Evolutionary conservation across 2,888 invertebrate species (phyloP).

Genomic region (Ennomos quercinarius): DNA sequence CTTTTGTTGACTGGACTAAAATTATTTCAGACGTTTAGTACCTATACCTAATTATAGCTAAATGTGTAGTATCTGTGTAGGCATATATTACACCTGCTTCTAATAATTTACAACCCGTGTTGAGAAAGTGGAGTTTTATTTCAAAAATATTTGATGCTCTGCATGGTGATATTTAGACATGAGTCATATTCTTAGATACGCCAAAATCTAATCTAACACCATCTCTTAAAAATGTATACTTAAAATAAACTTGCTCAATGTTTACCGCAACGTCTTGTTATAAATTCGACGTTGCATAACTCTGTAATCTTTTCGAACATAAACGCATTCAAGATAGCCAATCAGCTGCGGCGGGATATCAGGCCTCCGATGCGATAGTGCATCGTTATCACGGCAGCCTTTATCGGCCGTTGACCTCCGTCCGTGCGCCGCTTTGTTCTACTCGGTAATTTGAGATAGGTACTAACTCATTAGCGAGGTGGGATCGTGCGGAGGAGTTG

Average conservation of each 20-base stretch:
- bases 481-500: no score
- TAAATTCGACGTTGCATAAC: constrained; percentile 12
- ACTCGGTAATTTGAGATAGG: background rate
- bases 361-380: constrained; percentile 18
- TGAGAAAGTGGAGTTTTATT: no score
- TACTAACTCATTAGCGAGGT: background rate
- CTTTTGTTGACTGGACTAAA: no score
- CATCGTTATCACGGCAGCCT: constrained; percentile 15
- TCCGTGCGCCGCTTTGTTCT: background rate
- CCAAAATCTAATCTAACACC: background rate
- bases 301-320: constrained; percentile 9
- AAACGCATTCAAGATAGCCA: constrained; percentile 2
- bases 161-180: background rate
- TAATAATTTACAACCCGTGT: no score
- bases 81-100: no score
- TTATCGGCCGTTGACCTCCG: constrained; percentile 24
- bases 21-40: no score
- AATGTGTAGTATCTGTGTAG: no score
- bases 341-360: background rate
- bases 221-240: constrained; percentile 3
- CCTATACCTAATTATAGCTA: no score
- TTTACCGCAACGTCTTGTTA: background rate
- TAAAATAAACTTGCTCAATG: constrained; percentile 18
- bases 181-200: no score
- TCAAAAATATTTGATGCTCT: background rate